Conservation (phyloP, 2,888 invertebrate species). For the Steinernema scapterisci region DNA sequence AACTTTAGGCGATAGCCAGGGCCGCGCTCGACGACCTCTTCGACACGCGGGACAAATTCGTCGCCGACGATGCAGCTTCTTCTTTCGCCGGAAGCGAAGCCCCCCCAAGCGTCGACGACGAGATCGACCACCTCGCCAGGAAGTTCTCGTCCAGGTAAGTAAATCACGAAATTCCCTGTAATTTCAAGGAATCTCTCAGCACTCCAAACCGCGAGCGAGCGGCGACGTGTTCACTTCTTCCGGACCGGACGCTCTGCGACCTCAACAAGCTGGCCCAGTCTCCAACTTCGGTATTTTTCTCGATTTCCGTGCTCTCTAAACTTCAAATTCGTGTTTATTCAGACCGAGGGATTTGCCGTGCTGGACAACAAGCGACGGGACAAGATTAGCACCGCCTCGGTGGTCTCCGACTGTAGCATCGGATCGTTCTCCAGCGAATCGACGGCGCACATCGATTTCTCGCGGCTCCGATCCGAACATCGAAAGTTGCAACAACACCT, state of each 20-base stretch:
- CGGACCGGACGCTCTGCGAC: slow-evolving; percentile 33
- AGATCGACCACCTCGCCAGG: slow-evolving; percentile 6
- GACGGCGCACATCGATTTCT: slow-evolving; percentile 63
- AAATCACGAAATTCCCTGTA: neutral
- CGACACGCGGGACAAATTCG: slow-evolving; percentile 35
- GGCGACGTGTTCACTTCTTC: neutral
- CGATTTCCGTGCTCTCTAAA: neutral
- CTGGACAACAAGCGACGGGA: neutral
- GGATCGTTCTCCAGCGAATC: slow-evolving; percentile 59
- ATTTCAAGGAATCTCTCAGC: neutral
- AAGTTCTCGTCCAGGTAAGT: neutral
- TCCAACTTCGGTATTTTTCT: neutral
- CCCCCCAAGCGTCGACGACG: neutral
- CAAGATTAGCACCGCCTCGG: slow-evolving; percentile 42
- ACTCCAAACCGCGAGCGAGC: neutral
- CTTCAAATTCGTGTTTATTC: slow-evolving; percentile 13
- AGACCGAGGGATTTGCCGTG: neutral
- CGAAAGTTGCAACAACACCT: slow-evolving; percentile 65
- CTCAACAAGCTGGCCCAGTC: slow-evolving; percentile 16
- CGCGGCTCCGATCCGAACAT: slow-evolving; percentile 68
- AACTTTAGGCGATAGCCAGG: slow-evolving; percentile 36
- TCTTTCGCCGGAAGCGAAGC: slow-evolving; percentile 28
- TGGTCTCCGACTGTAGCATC: slow-evolving; percentile 59
- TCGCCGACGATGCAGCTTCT: slow-evolving; percentile 20
- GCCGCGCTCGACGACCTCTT: slow-evolving; percentile 42